Base-by-base conservation (phyloP, 1,140 invertebrate genomes). In the Dolichoris vasculosae region DNA sequence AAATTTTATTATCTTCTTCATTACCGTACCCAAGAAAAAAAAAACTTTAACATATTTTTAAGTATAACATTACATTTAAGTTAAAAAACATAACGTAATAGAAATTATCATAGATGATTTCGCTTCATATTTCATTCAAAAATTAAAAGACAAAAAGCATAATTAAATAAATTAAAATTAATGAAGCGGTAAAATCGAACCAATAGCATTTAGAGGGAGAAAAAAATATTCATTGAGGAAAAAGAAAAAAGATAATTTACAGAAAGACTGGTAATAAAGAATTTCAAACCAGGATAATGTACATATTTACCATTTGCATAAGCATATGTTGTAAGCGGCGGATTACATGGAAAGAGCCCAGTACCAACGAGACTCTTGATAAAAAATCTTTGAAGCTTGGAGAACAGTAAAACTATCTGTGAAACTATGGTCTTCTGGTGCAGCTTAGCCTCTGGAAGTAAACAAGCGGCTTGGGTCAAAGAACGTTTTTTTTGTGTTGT, bases 371-470 rank as follows among this genome's bases (percentile, higher is more conserved):
- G 87, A 84, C 85, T 87, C 87, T 91, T 93, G 75, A 92, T 90
- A 55, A 93, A 89, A 80, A 88, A 88, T 73, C 88, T 88, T 84
- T 93, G 93, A 26, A 93, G 87, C 84, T 93, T 93, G 20, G 93
- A 91, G 82, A 93, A 93, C 77, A 93, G 87, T 82, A 93, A 82
- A 38, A 93, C 91, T 89, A 93, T 83, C 87, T 93, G 92, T n/a
- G 87, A 88, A 20, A 93, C 91, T 38, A 89, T 38, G 17, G 90
- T 88, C 77, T 90, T 93, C 71, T 87, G 88, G 75, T 84, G 87
- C 32, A 93, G 85, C 73, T 91, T 92, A 6, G 89, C 88, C 76
- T 91, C 93, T 93, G 89, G 69, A 84, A 73, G 40, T 20, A 82
- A 20, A 69, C 23, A 82, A 71, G 67, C 79, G 38, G 43, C 43